A percentile compares a stretch with the other conserved stretches of the same genome.
Conservation (phyloP, 2,797 vertebrate genomes). For the Pelobates cultripes region DNA sequence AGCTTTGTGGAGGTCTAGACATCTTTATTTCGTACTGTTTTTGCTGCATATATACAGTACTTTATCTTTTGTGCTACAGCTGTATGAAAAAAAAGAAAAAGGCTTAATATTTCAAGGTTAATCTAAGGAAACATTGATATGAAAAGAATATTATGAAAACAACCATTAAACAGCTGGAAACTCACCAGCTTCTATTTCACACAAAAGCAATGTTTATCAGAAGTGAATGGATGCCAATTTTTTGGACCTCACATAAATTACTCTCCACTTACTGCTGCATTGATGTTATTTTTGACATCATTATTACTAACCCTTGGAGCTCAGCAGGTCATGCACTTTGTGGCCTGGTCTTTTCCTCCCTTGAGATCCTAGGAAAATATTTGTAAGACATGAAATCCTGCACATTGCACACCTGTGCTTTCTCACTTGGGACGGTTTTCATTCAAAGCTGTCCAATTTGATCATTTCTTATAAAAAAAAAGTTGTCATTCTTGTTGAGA, state of each 20-base stretch:
- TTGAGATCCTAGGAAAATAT: constrained; percentile 68
- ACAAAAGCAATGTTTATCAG: constrained; percentile 39
- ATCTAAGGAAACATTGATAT: constrained; percentile 45
- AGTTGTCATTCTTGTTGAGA: constrained; percentile 24
- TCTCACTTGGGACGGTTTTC: constrained; percentile 58
- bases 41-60: background rate
- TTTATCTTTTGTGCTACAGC: constrained; percentile 37
- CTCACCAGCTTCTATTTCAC: constrained; percentile 27
- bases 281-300: constrained; percentile 69
- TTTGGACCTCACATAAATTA: constrained; percentile 42
- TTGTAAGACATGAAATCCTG: constrained; percentile 65
- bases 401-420: constrained; percentile 65
- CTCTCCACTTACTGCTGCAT: constrained; percentile 22
- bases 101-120: constrained; percentile 41
- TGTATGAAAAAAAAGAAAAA: constrained; percentile 12
- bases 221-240: constrained; percentile 29
- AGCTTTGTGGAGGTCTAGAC: constrained; percentile 7
- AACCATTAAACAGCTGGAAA: constrained; percentile 37
- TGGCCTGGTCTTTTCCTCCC: constrained; percentile 66
- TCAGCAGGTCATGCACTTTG: constrained; percentile 61
- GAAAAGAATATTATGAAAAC: constrained; percentile 45
- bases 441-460: constrained; percentile 32
- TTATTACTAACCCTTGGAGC: constrained; percentile 56
- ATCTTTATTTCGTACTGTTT: constrained; percentile 8
- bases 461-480: constrained; percentile 38